Percentiles rank a stretch among this genome's conserved stretches.
These are phyloP conservation scores for Pasiphila rectangulata DNA, from an alignment of 2,888 invertebrate genomes.

Conservation along the genomic window DNA sequence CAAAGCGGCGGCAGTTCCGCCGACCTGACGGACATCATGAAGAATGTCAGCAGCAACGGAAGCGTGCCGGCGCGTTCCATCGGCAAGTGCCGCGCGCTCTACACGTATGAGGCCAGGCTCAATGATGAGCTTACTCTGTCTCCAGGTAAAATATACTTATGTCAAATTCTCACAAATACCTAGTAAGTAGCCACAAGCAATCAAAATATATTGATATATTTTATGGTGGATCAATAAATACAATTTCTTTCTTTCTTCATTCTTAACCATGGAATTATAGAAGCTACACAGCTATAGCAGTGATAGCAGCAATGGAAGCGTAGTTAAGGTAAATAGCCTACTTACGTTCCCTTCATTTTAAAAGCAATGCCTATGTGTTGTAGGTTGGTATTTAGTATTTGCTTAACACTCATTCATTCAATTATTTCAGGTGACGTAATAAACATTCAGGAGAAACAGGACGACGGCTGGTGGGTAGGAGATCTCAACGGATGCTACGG, in stretches of 20 bases:
- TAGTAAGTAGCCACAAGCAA: too few species aligned
- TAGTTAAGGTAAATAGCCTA: too few species aligned
- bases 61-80: constrained; percentile 58
- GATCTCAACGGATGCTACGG: constrained; percentile 92
- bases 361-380: too few species aligned
- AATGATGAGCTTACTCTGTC: constrained; percentile 91
- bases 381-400: too few species aligned
- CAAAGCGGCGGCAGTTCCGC: constrained; percentile 85
- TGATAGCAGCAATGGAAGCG: too few species aligned
- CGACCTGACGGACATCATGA: constrained; percentile 66
- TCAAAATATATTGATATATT: too few species aligned
- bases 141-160: constrained; percentile 82
- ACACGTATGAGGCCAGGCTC: constrained; percentile 92
- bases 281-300: too few species aligned
- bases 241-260: background rate
- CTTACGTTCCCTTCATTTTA: too few species aligned
- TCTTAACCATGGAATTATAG: too few species aligned
- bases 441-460: constrained; percentile 93
- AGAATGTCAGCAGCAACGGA: constrained; percentile 74
- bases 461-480: constrained; percentile 97
- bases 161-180: too few species aligned
- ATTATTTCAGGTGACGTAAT: constrained; percentile 88
- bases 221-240: too few species aligned
- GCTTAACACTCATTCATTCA: too few species aligned
- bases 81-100: constrained; percentile 91